Conservation (phyloP, 1,140 invertebrate genomes). For the Micrasema minimum region DNA sequence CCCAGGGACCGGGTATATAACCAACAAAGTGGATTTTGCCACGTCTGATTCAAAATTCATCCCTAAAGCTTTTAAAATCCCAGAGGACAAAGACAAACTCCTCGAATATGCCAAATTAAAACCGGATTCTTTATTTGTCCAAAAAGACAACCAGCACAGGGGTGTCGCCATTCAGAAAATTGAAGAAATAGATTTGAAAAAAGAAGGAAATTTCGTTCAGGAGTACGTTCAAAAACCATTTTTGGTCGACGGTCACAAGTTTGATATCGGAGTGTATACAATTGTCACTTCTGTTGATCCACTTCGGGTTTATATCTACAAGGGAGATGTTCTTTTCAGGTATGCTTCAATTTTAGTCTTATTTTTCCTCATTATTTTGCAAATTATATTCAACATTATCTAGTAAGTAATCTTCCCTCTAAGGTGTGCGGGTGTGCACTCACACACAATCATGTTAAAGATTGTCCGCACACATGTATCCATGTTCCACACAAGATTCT, state of each 20-base stretch:
- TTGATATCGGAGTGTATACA: slow-evolving; percentile 97
- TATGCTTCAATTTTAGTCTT: slow-evolving; percentile 62
- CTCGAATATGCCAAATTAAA: slow-evolving; percentile 75
- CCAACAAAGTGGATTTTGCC: slow-evolving; percentile 93
- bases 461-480: too few species aligned
- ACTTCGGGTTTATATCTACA: slow-evolving; percentile 88
- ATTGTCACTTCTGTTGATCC: slow-evolving; percentile 92
- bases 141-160: slow-evolving; percentile 93
- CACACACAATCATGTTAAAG: too few species aligned
- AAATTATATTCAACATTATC: too few species aligned
- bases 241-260: slow-evolving; percentile 88
- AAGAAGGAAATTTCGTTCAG: slow-evolving; percentile 87
- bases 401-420: too few species aligned
- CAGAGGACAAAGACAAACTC: slow-evolving; percentile 79
- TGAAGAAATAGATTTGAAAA: slow-evolving; percentile 77
- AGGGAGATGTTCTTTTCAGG: slow-evolving; percentile 89
- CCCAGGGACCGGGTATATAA: slow-evolving; percentile 93
- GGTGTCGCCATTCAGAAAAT: slow-evolving; percentile 84
- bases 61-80: slow-evolving; percentile 89
- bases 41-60: slow-evolving; percentile 80
- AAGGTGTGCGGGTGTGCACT: too few species aligned
- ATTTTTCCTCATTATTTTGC: too few species aligned
- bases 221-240: slow-evolving; percentile 88
- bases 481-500: too few species aligned
- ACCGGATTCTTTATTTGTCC: slow-evolving; percentile 83